Evolutionary conservation across 2,888 invertebrate species (phyloP).

Genomic region (Rhaphigaster nebulosa): DNA sequence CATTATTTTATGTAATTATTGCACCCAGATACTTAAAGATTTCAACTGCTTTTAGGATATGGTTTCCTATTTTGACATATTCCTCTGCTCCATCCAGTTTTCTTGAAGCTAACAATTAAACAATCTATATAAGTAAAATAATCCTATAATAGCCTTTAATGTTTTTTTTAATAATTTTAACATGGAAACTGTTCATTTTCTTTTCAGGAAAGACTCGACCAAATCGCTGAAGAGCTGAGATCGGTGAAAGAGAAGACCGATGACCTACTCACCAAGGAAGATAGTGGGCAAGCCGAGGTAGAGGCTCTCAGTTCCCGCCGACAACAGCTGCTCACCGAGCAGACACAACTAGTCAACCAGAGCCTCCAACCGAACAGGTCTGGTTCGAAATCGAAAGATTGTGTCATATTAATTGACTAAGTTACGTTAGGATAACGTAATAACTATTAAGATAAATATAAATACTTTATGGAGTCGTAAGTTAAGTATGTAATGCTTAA

Average conservation of each 20-base stretch:
- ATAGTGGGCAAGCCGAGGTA: conserved; percentile 68
- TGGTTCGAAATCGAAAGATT: background rate
- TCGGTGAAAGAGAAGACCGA: conserved; percentile 69
- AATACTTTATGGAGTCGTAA: background rate
- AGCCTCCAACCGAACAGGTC: conserved; percentile 63
- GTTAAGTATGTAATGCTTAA: background rate
- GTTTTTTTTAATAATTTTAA: conserved; percentile 6
- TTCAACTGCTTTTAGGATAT: no score
- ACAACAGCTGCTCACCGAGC: conserved; percentile 70
- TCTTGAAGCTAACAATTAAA: no score
- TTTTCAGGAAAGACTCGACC: conserved; percentile 70
- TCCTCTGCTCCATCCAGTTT: no score
- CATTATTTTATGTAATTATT: no score
- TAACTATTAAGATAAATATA: no score
- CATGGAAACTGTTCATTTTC: background rate
- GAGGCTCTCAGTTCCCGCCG: conserved; percentile 68
- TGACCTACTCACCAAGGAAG: conserved; percentile 68
- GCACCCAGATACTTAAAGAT: no score
- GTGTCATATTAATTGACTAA: conserved; percentile 18
- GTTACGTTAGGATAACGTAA: background rate
- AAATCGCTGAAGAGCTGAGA: conserved; percentile 70
- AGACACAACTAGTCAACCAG: conserved; percentile 68
- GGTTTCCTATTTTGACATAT: no score
- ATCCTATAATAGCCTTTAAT: no score
- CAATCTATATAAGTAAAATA: no score